phyloP scores from a whole-genome alignment of 2,888 invertebrate genomes.

The Oasisia sp. region DNA sequence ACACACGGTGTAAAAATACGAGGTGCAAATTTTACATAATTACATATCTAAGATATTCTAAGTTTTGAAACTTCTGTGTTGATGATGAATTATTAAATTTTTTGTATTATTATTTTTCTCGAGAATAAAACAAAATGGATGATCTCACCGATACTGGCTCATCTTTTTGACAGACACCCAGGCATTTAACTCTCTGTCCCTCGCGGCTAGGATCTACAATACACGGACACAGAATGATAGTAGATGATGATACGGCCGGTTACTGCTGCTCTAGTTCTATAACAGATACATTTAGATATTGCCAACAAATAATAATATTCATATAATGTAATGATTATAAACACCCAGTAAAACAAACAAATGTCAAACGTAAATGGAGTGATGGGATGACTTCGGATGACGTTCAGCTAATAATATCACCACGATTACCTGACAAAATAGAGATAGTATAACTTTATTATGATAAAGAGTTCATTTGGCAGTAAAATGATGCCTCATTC shows the following conservation, averaged over 20 bases:
- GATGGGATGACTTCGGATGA: too few relatives aligned
- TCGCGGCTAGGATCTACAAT: constrained; percentile 83
- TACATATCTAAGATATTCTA: background rate
- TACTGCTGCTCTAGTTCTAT: too few relatives aligned
- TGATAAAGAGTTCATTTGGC: too few relatives aligned
- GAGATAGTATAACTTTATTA: too few relatives aligned
- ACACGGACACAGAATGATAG: background rate
- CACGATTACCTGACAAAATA: too few relatives aligned
- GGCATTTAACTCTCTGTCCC: constrained; percentile 91
- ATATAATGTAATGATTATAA: constrained; percentile 22
- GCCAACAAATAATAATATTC: background rate
- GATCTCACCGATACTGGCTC: constrained; percentile 73
- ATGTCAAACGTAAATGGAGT: too few relatives aligned
- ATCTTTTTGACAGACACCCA: constrained; percentile 95
- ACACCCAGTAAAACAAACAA: constrained; percentile 8
- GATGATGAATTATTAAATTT: background rate
- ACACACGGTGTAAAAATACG: too few relatives aligned
- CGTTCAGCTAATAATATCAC: too few relatives aligned
- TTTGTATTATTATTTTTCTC: background rate
- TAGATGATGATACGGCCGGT: too few relatives aligned
- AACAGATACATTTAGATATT: too few relatives aligned
- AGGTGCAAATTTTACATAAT: background rate
- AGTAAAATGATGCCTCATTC: too few relatives aligned
- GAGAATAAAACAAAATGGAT: background rate
- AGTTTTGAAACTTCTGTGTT: background rate